Conservation (phyloP, 2,888 invertebrate genomes). For the Zhengitettix transpicula region DNA sequence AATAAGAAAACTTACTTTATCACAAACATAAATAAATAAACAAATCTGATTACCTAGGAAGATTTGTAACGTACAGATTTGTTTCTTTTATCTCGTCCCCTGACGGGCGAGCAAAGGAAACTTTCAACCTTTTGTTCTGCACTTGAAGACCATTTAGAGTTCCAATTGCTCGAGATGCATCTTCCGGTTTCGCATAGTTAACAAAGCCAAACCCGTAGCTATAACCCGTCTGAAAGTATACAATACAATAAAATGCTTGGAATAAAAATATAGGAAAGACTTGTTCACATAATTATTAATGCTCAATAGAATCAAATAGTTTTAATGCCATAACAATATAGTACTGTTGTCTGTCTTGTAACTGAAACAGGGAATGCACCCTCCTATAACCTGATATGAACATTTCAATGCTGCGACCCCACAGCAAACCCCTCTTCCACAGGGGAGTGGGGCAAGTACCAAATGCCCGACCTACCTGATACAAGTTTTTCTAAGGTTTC, state of each 20-base stretch:
- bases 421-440: too few species aligned
- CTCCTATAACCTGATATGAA: too few species aligned
- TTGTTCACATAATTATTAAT: too few species aligned
- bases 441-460: too few species aligned
- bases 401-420: too few species aligned
- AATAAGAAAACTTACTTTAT: too few species aligned
- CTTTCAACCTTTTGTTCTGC: conserved; percentile 83
- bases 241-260: neutral
- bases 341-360: neutral
- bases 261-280: neutral
- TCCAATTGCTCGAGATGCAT: conserved; percentile 72
- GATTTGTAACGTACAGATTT: conserved; percentile 83
- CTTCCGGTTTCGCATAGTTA: conserved; percentile 70
- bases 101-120: conserved; percentile 79
- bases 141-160: conserved; percentile 75
- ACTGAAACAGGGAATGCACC: too few species aligned
- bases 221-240: conserved; percentile 57
- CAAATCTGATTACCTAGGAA: conserved; percentile 45
- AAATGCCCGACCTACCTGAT: too few species aligned
- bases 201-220: conserved; percentile 95
- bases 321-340: neutral
- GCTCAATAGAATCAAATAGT: neutral
- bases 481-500: too few species aligned
- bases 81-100: conserved; percentile 87
- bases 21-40: conserved; percentile 4